phyloP scores from a whole-genome alignment of 2,797 vertebrate species.

The Xenops minutus region DNA sequence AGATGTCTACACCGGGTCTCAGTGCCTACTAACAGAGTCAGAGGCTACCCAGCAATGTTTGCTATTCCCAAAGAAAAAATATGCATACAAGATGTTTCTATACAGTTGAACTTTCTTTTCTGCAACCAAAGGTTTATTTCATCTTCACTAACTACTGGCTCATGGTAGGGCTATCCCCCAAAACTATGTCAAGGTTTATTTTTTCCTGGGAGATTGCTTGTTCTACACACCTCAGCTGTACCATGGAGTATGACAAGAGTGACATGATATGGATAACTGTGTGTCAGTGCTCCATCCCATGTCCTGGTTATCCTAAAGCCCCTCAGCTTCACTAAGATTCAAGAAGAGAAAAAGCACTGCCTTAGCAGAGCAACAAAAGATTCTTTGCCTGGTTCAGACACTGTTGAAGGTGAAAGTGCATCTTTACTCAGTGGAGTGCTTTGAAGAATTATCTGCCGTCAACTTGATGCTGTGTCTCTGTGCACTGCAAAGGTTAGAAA shows the following conservation, averaged over 20 bases:
- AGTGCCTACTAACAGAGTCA: background rate
- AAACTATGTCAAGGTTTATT: background rate
- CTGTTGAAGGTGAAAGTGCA: background rate
- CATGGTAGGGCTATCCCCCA: accelerated
- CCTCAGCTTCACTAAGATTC: background rate
- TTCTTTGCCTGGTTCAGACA: background rate
- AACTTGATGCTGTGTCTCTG: background rate
- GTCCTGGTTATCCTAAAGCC: background rate
- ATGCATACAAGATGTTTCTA: background rate
- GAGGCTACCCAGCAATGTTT: background rate
- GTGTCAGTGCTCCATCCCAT: background rate
- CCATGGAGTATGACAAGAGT: accelerated
- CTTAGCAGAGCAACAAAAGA: background rate
- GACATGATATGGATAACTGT: background rate
- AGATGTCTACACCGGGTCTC: background rate
- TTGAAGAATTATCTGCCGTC: background rate
- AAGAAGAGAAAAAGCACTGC: background rate
- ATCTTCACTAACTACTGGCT: background rate
- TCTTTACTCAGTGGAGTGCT: accelerated
- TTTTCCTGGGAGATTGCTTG: background rate
- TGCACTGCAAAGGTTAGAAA: background rate
- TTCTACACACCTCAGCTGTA: background rate
- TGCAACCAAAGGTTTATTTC: background rate
- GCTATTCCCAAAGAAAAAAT: background rate
- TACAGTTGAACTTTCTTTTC: background rate